Evolutionary conservation across 2,113 vertebrate species (phyloP), one percentile per base, ranked within the genome.

Genomic region (Varanus salvator): DNA sequence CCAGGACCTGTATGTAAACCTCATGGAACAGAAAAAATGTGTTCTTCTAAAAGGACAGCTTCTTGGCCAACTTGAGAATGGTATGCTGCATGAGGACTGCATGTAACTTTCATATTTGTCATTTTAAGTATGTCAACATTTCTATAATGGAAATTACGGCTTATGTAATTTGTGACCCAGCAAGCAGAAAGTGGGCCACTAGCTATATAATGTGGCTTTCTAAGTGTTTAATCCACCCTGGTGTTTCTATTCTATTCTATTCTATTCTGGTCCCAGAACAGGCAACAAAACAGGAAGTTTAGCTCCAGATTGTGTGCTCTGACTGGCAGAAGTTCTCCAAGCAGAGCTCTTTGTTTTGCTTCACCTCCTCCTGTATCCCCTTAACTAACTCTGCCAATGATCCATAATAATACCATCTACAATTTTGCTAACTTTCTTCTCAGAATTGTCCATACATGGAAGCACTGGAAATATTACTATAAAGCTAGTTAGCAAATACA

Each of bases 41-140:
- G 88, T 90, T 82, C 89, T 90, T 87, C 94, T 84, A 60, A 84
- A 90, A 93, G 95, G 90, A 8, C 9, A 74, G 72, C 8, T 48
- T 12, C 57, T 78, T 66, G 60, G 15, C 44, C 44, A 85, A 31
- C 15, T 34, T 69, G 52, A 44, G 44, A 5, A 50, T 2, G 31
- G 15, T 31, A 75, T 66, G 29, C 38, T 44, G 27, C 15, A 60
- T 69, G 52, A 44, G 44, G 8, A 50, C 4, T 44, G 8, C 23
- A 75, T 66, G 29, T 34, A 8, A 48, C 31, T 84, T 11, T 29
- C 29, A 5, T 23, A 64, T 81, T 44, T 88, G 25, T 72, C 80
- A 74, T 74, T 89, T 84, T 48, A 75, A 72, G 72, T 12, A 21
- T 34, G 31, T 60, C 17, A 12, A 64, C 6, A 84, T 50, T 27